A percentile compares a stretch with the other conserved stretches of the same genome.
Conservation (phyloP, 2,113 vertebrate species). For the Aptenodytes patagonicus region DNA sequence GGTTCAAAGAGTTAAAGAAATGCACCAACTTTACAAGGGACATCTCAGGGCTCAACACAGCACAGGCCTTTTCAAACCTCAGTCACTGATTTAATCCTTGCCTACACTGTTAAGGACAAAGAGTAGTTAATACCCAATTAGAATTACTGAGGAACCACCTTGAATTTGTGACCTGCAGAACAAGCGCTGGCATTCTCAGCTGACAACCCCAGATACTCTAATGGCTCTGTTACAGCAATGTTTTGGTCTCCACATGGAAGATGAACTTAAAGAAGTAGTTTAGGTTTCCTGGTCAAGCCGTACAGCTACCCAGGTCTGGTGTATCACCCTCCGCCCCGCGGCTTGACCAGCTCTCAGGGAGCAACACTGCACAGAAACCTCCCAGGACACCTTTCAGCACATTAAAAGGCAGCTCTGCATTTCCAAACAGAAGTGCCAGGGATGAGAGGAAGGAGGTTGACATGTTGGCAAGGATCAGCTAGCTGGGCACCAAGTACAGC, state of each 20-base stretch:
- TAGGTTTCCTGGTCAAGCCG: not conserved
- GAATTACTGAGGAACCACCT: not conserved
- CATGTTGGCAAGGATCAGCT: not conserved
- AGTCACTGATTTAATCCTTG: not conserved
- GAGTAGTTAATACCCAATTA: not conserved
- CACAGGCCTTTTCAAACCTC: not conserved
- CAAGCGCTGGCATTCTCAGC: not conserved
- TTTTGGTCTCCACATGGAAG: not conserved
- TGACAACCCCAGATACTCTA: not conserved
- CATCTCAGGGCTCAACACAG: not conserved
- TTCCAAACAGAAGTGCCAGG: not conserved
- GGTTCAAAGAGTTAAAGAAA: not conserved
- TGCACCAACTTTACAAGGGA: not conserved
- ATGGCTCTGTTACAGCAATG: not conserved
- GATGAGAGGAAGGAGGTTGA: not conserved
- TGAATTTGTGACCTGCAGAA: not conserved
- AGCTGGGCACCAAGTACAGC: not conserved
- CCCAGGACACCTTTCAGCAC: not conserved
- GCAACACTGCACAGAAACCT: not conserved
- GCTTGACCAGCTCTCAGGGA: not conserved
- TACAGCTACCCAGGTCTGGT: not conserved
- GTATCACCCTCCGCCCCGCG: accelerated
- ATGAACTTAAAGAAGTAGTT: not conserved
- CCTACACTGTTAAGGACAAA: not conserved
- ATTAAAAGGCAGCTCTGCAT: not conserved